Evolutionary conservation across 2,888 invertebrate species (phyloP), one percentile per base, ranked within the genome.

Genomic region (Drosophila pseudotakahashii): DNA sequence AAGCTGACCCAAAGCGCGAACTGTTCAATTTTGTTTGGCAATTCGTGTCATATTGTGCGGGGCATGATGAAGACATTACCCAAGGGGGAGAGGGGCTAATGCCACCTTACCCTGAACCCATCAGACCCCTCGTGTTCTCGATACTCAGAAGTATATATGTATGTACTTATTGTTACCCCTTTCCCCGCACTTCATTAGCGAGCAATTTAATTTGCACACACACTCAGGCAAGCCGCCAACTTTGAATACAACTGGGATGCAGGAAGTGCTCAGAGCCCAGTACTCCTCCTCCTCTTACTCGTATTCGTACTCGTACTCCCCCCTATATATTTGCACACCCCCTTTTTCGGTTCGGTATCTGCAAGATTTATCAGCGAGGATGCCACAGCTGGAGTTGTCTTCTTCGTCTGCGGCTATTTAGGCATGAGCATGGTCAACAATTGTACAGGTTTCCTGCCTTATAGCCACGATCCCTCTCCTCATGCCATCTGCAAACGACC

Each of bases 141-240:
- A 10, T 10, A 7, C 16, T 30, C 14, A 39, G 32, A 23, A 47
- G 2, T 39, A 37, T 11, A 34, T 23, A 3, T 14, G n/a, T 30
- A 10, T 19, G 19, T 19, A 19, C n/a, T n/a, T 9, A 11, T 34
- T 47, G 14, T 7, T 23, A 44, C 30, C 45, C 45, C 45, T 59
- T 42, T 53, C 45, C 42, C 63, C 70, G 62, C 70, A 84, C 85
- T 84, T 84, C 87, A 84, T 84, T 84, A 84, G 87, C 85, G 85
- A 80, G 80, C 85, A 84, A 84, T 86, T 86, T 81, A 83, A 86
- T 84, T 84, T 87, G 84, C 81, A 78, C 87, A 84, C 76, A 83
- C 77, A 74, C 82, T 75, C 54, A 52, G 1, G 7, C 30, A 7
- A 14, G 45, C 64, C 68, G 45, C 45, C n/a, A 39, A 39, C 51